Evolutionary conservation across 2,888 invertebrate species (phyloP), one percentile per base, ranked within the genome.

Genomic region (Drosophila barbarae): DNA sequence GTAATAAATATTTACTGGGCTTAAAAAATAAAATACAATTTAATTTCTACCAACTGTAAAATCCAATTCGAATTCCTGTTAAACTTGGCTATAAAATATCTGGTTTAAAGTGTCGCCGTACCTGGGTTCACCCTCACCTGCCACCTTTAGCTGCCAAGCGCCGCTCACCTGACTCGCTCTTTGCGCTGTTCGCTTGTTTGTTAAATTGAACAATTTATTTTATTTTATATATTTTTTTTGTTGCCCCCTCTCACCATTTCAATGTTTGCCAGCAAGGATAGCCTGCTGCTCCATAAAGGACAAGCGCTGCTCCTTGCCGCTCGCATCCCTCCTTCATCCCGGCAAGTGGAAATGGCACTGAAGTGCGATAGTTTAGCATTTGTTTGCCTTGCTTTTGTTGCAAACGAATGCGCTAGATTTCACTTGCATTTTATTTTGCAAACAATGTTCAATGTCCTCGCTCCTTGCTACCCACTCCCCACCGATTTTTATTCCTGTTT

Each of bases 161-260:
- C 52, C 55, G 10, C 57, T 58, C 57, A 42, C 55, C 34, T 58
- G 61, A 52, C 36, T 60, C 8, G 46, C 44, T 35, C 9, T n/a
- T 42, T 5, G 26, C 42, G 42, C 58, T 59, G 53, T 47, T 71
- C 54, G 72, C 60, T 67, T 72, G 83, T 74, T 79, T 76, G 83
- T 71, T 79, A 82, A 82, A 79, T 81, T 79, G 72, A 82, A 82
- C 74, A 76, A 76, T 79, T 76, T 82, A 73, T 79, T 76, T 76
- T 69, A 69, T 76, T 78, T 76, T 63, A 49, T 58, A 60, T 57
- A 53, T n/a, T 26, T 39, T 76, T 42, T 41, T n/a, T 18, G 12
- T 8, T 13, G 13, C 26, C 32, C 28, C 63, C 54, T 41, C 18
- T 63, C 35, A 32, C 42, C 64, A 63, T 72, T 68, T 68, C 35